These are phyloP conservation scores for Paradisaea rubra DNA, from an alignment of 2,113 vertebrate species.

Conservation along the genomic window DNA sequence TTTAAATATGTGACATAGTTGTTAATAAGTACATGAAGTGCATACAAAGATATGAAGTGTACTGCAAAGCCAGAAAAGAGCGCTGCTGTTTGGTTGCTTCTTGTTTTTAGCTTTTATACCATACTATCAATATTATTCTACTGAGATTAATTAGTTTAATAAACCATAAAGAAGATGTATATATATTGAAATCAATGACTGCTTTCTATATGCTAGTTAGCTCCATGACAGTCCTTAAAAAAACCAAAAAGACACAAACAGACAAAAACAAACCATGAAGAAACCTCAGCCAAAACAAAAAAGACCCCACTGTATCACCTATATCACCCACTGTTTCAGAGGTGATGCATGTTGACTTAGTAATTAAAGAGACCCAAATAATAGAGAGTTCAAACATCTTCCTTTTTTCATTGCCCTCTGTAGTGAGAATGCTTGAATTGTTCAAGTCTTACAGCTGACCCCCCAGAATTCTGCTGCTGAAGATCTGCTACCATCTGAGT, in stretches of 20 bases:
- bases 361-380: slow-evolving; percentile 22
- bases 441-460: background rate
- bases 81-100: background rate
- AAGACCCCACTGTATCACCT: too few relatives aligned
- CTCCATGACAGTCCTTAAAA: background rate
- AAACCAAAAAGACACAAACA: background rate
- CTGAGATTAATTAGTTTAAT: background rate
- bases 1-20: background rate
- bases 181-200: background rate
- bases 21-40: background rate
- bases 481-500: background rate
- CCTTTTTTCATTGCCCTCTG: background rate
- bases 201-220: background rate
- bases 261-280: too few relatives aligned
- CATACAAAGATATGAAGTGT: background rate
- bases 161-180: background rate
- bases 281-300: too few relatives aligned
- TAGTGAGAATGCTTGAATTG: background rate
- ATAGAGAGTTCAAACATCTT: background rate
- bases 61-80: background rate
- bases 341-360: background rate
- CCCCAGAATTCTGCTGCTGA: background rate
- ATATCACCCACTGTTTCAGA: background rate
- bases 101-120: background rate
- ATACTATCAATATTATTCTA: background rate